Conservation (phyloP, 2,113 vertebrate genomes). For the Anseranas semipalmata region DNA sequence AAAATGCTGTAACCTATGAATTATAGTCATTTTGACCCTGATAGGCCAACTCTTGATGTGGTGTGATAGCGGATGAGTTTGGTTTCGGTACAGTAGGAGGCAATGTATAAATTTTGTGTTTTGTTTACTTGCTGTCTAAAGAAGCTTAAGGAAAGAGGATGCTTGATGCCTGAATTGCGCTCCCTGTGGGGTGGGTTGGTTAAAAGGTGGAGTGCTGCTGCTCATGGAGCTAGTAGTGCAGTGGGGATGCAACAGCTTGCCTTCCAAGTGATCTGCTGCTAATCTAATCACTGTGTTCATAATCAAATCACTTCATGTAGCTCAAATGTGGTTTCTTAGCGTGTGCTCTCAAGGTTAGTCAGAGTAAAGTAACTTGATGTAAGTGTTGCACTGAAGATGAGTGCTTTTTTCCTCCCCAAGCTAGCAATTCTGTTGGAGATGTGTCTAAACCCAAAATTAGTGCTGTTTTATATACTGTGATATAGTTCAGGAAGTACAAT, state of each 20-base stretch:
- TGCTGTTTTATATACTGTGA: not conserved
- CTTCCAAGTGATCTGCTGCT: conserved; percentile 23
- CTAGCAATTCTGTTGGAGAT: not conserved
- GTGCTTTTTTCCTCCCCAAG: not conserved
- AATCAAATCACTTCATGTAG: not conserved
- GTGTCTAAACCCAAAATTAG: not conserved
- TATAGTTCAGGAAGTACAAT: not conserved
- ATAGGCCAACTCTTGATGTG: not conserved
- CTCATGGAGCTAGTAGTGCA: not conserved
- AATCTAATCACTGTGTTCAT: not conserved
- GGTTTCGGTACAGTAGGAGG: not conserved
- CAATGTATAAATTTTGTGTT: not conserved
- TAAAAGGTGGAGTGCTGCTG: not conserved
- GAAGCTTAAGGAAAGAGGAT: not conserved
- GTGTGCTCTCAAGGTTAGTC: not conserved
- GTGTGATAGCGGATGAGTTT: not conserved
- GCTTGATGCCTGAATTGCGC: not conserved
- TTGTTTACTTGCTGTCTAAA: not conserved
- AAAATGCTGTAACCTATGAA: not conserved
- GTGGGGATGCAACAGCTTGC: not conserved
- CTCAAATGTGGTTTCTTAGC: not conserved
- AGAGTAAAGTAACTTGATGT: not conserved
- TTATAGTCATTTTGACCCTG: not conserved
- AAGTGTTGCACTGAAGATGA: not conserved
- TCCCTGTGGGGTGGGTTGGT: not conserved